A percentile compares a stretch with the other conserved stretches of the same genome.
These are phyloP conservation scores for Coryphaenoides rupestris DNA, from an alignment of 2,113 vertebrate genomes.

Conservation along the genomic window DNA sequence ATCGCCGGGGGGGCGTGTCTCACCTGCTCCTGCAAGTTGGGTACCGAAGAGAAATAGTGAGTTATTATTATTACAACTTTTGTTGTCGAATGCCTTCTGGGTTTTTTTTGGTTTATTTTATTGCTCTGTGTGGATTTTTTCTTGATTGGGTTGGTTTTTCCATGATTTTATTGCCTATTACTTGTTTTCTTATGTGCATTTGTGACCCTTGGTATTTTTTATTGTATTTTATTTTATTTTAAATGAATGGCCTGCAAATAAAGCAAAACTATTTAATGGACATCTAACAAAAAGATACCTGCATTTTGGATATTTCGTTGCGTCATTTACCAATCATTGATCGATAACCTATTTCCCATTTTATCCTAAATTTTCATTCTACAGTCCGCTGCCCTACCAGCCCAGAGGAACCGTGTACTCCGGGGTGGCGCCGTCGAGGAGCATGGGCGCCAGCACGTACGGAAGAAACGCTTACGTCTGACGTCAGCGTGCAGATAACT, in stretches of 20 bases:
- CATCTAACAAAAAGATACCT: too few species aligned
- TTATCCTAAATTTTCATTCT: too few species aligned
- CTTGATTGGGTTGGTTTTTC: not conserved
- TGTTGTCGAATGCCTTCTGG: too few species aligned
- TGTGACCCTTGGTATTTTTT: too few species aligned
- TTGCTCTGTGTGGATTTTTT: not conserved
- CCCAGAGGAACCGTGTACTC: constrained; percentile 68
- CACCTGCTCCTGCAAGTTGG: constrained; percentile 68
- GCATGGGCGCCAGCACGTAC: constrained; percentile 61
- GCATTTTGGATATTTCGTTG: not conserved
- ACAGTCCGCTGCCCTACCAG: constrained; percentile 65
- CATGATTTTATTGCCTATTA: not conserved
- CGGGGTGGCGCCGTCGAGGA: constrained; percentile 53
- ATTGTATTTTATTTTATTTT: too few species aligned
- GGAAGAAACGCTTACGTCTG: constrained; percentile 74
- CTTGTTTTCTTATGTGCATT: not conserved
- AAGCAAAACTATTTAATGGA: not conserved
- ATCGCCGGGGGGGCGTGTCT: constrained; percentile 78
- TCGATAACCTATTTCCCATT: not conserved
- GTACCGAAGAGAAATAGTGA: constrained; percentile 61
- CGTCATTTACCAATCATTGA: not conserved
- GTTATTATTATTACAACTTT: too few species aligned
- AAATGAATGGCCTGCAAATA: not conserved
- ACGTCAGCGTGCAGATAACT: constrained; percentile 15
- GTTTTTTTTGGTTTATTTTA: not conserved